Evolutionary conservation across 2,797 vertebrate genomes (phyloP).

Genomic region (Manis javanica): DNA sequence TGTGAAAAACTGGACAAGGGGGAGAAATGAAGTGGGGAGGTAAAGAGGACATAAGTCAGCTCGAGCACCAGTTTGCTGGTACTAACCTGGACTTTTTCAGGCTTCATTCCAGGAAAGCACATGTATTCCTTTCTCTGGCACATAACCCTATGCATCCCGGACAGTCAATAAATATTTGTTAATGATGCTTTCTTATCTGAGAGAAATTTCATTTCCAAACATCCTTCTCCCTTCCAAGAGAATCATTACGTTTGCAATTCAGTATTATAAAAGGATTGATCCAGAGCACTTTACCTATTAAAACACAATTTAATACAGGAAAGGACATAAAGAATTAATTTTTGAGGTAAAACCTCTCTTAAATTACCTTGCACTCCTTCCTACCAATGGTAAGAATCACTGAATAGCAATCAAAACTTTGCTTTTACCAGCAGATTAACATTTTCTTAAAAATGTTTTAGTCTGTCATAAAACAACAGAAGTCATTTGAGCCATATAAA

Average conservation of each 20-base stretch:
- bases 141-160: neutral
- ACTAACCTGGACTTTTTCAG: neutral
- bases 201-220: neutral
- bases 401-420: neutral
- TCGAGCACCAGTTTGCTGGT: neutral
- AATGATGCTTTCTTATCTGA: slow-evolving; percentile 16
- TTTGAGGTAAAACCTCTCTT: neutral
- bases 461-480: neutral
- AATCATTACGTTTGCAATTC: slow-evolving; percentile 5
- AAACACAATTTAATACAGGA: neutral
- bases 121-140: neutral
- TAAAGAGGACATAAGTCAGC: neutral
- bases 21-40: neutral
- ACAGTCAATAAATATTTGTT: slow-evolving; percentile 2
- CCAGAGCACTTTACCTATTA: neutral
- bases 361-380: neutral
- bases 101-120: neutral
- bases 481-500: neutral
- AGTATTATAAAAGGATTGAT: slow-evolving; percentile 34
- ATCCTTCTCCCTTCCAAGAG: neutral
- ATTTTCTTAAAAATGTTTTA: neutral
- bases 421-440: neutral
- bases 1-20: neutral
- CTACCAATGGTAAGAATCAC: neutral
- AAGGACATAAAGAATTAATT: neutral